These are phyloP conservation scores for Ondatra zibethicus DNA, from an alignment of 2,113 vertebrate genomes.

Conservation along the genomic window DNA sequence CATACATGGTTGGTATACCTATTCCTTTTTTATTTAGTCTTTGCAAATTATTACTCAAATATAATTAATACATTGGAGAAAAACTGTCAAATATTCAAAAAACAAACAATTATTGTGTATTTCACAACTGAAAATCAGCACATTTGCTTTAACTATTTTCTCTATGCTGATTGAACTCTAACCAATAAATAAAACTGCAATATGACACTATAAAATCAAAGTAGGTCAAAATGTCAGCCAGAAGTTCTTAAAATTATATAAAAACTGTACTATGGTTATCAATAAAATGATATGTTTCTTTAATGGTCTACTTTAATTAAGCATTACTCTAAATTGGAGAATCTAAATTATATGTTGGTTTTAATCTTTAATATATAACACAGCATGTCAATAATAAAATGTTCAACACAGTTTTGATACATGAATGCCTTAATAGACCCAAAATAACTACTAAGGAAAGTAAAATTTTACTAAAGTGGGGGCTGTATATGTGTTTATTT, in stretches of 20 bases:
- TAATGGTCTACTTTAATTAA: background rate
- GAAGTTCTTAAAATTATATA: background rate
- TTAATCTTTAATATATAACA: background rate
- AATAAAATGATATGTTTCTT: conserved; percentile 20
- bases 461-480: background rate
- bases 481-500: background rate
- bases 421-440: background rate
- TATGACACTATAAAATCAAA: background rate
- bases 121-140: conserved; percentile 30
- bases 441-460: conserved; percentile 19
- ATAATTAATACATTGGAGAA: background rate
- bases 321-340: background rate
- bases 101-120: background rate
- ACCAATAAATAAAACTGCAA: conserved; percentile 2
- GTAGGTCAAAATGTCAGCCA: background rate
- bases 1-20: background rate
- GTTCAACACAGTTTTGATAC: background rate
- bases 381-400: background rate
- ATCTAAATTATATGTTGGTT: background rate
- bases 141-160: conserved; percentile 8
- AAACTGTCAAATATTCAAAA: conserved; percentile 8
- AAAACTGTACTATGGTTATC: background rate
- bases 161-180: background rate
- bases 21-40: background rate
- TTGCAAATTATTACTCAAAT: background rate